Percentiles rank a stretch among this genome's conserved stretches.
These are phyloP conservation scores for Trachemys scripta DNA, from an alignment of 2,113 vertebrate species.

Conservation along the genomic window DNA sequence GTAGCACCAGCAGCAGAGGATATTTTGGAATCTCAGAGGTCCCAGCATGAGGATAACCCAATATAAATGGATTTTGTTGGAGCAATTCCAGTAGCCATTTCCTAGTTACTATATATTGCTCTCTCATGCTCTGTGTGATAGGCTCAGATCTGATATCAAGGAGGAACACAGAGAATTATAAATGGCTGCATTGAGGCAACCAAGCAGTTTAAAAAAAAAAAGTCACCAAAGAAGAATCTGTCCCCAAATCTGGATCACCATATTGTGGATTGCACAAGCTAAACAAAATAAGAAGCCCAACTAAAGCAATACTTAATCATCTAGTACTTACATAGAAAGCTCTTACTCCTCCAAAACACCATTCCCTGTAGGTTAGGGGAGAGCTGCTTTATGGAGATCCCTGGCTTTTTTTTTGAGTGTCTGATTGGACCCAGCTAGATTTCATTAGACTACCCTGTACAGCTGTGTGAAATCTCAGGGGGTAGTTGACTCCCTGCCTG, in stretches of 20 bases:
- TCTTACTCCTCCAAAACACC: fast-evolving
- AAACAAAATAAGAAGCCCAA: background rate
- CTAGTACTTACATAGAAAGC: fast-evolving
- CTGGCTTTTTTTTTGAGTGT: background rate
- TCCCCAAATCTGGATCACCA: background rate
- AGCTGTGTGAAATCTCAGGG: background rate
- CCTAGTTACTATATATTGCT: fast-evolving
- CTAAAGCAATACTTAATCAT: fast-evolving
- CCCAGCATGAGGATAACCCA: fast-evolving
- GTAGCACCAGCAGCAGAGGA: background rate
- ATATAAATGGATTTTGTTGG: background rate
- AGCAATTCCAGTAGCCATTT: too few species aligned
- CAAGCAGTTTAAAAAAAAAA: background rate
- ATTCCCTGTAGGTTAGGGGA: background rate
- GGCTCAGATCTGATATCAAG: fast-evolving
- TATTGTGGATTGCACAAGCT: background rate
- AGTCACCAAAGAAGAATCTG: fast-evolving
- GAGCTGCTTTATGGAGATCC: background rate
- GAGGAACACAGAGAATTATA: fast-evolving
- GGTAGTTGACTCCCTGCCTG: background rate
- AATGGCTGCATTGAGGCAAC: fast-evolving
- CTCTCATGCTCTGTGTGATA: fast-evolving
- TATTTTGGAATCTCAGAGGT: background rate
- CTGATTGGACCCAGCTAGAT: background rate
- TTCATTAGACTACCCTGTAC: background rate